These are phyloP conservation scores for Chrysolophus pictus DNA, from an alignment of 2,797 vertebrate species.

Conservation along the genomic window DNA sequence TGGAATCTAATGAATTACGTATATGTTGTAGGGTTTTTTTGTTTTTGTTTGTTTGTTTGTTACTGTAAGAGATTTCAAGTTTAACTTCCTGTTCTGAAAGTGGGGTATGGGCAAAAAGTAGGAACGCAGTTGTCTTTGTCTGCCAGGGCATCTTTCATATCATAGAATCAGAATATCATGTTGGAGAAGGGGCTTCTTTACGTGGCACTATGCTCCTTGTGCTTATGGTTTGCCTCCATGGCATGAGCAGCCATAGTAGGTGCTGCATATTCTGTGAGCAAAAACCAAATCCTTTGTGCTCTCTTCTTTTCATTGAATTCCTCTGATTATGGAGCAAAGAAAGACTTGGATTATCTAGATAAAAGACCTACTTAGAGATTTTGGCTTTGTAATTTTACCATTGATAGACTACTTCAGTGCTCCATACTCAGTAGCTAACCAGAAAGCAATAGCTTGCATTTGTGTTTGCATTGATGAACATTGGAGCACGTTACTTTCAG, in stretches of 20 bases:
- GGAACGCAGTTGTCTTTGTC: background rate
- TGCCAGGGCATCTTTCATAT: background rate
- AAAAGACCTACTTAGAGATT: background rate
- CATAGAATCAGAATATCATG: background rate
- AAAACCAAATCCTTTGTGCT: background rate
- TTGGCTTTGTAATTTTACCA: background rate
- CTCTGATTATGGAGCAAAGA: background rate
- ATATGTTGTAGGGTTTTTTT: no score
- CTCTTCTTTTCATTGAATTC: background rate
- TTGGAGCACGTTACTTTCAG: background rate
- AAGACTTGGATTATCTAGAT: background rate
- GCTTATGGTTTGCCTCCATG: rapidly evolving
- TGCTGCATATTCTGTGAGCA: background rate
- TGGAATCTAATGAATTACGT: background rate
- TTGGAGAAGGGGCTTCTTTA: background rate
- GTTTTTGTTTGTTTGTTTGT: background rate
- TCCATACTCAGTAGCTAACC: background rate
- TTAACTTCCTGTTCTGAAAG: background rate
- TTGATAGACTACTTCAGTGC: background rate
- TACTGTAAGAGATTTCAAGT: background rate
- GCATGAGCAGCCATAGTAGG: background rate
- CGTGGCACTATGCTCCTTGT: rapidly evolving
- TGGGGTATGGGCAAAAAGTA: background rate
- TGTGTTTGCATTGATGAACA: background rate
- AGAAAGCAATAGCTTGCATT: background rate